Evolutionary conservation across 2,113 vertebrate species (phyloP).

Genomic region (Pachypanchax playfairii): DNA sequence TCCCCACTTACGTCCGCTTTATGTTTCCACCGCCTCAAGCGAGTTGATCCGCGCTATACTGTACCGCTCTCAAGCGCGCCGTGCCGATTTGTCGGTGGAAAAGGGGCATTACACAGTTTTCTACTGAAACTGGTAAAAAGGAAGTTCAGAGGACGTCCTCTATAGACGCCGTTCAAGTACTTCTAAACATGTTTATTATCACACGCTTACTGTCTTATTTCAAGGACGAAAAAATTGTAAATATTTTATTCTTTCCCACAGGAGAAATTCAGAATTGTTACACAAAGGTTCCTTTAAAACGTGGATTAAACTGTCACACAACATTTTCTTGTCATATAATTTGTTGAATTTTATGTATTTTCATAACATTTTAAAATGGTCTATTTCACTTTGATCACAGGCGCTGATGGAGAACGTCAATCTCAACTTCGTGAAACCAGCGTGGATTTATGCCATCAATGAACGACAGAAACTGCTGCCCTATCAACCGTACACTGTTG

Average conservation of each 20-base stretch:
- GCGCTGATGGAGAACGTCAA: conserved; percentile 87
- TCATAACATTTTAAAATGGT: not conserved
- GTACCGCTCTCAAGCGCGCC: too few species aligned
- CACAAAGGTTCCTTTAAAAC: not conserved
- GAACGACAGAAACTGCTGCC: conserved; percentile 86
- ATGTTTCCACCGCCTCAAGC: too few species aligned
- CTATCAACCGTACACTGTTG: conserved; percentile 88
- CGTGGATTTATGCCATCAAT: conserved; percentile 89
- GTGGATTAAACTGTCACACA: too few species aligned
- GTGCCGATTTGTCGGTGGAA: too few species aligned
- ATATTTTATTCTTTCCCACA: not conserved
- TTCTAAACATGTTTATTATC: not conserved
- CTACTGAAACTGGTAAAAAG: not conserved
- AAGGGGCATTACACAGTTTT: conserved; percentile 3
- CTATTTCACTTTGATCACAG: conserved; percentile 60
- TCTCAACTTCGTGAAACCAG: conserved; percentile 87
- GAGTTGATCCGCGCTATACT: too few species aligned
- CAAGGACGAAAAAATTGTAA: not conserved
- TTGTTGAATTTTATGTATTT: not conserved
- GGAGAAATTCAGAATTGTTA: not conserved
- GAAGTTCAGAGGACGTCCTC: not conserved
- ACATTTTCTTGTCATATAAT: not conserved
- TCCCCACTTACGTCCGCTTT: too few species aligned
- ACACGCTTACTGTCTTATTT: not conserved
- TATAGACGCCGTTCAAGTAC: not conserved